Evolutionary conservation across 2,888 invertebrate genomes (phyloP).

Genomic region (Diarsia brunnea): DNA sequence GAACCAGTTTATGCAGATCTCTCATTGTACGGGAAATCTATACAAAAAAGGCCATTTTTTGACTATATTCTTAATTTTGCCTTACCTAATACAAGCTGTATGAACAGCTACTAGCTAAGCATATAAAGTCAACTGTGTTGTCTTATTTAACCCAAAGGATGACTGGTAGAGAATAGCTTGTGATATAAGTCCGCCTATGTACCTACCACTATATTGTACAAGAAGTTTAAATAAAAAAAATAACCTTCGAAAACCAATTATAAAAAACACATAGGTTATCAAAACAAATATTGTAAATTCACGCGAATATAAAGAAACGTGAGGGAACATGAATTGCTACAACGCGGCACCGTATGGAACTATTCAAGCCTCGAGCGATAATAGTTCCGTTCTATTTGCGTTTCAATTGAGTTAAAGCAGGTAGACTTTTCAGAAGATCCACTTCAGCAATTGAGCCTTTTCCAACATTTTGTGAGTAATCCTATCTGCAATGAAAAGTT

Average conservation of each 20-base stretch:
- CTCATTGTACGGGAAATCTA: too few species aligned
- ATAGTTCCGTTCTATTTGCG: constrained; percentile 22
- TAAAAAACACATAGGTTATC: background rate
- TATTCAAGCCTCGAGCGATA: constrained; percentile 3
- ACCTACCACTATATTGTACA: too few species aligned
- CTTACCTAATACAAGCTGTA: too few species aligned
- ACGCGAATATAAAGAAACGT: background rate
- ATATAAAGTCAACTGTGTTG: too few species aligned
- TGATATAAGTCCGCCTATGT: too few species aligned
- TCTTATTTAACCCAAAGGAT: too few species aligned
- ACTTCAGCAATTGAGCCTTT: constrained; percentile 6
- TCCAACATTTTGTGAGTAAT: background rate
- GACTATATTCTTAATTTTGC: too few species aligned
- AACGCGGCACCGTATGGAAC: background rate
- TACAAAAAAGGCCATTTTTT: too few species aligned
- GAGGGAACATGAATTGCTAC: background rate
- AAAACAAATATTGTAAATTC: background rate
- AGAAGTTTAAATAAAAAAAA: too few species aligned
- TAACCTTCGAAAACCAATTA: background rate
- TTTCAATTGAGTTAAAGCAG: constrained; percentile 18
- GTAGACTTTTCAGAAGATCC: background rate
- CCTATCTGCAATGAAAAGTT: constrained; percentile 3
- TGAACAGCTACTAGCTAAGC: too few species aligned
- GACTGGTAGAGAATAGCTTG: too few species aligned
- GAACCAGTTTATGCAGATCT: too few species aligned